phyloP scores from a whole-genome alignment of 2,113 vertebrate genomes.

The Gymnocephalus cernua region DNA sequence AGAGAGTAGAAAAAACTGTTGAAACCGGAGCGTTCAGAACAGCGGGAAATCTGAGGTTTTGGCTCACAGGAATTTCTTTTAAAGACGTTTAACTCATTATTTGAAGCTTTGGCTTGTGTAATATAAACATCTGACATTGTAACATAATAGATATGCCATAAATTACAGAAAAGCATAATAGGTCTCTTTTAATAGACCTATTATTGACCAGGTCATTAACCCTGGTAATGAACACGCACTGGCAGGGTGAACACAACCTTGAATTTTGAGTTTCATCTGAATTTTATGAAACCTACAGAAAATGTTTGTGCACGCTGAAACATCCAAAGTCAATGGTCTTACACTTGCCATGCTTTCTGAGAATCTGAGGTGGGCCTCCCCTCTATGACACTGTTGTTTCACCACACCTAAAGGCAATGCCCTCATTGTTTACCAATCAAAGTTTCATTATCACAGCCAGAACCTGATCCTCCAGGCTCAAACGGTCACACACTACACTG shows the following conservation, averaged over 20 bases:
- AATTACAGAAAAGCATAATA: too few species aligned
- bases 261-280: background rate
- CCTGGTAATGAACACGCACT: background rate
- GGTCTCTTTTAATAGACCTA: background rate
- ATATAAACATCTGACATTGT: too few species aligned
- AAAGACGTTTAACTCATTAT: too few species aligned
- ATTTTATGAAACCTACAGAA: background rate
- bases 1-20: too few species aligned
- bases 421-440: constrained; percentile 35
- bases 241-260: background rate
- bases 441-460: constrained; percentile 43
- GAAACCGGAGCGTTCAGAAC: too few species aligned
- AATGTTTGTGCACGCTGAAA: background rate
- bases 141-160: too few species aligned
- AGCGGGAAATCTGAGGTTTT: too few species aligned
- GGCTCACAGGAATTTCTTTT: too few species aligned
- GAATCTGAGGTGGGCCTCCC: background rate
- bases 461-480: constrained; percentile 8
- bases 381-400: background rate
- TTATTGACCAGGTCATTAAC: too few species aligned
- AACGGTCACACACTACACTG: constrained; percentile 16
- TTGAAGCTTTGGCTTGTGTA: too few species aligned
- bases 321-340: background rate
- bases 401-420: background rate
- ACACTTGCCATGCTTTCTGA: background rate